phyloP scores from a whole-genome alignment of 2,797 vertebrate species.

The Lerista edwardsae region DNA sequence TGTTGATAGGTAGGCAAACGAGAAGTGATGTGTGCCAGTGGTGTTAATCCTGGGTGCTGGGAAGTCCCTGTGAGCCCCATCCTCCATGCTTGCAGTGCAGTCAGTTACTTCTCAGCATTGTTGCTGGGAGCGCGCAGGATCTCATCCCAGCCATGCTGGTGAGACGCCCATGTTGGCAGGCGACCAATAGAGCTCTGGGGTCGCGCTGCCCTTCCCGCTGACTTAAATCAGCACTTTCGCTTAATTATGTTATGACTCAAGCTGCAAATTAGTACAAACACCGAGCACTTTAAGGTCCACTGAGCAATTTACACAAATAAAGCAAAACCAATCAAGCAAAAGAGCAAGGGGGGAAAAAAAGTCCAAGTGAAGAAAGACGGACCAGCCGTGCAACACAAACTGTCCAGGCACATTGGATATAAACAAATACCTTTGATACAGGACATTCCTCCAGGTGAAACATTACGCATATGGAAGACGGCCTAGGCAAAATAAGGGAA shows the following conservation, averaged over 20 bases:
- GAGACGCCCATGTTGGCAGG: neutral
- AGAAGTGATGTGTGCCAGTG: neutral
- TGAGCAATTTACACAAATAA: slow-evolving; percentile 23
- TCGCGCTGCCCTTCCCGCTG: neutral
- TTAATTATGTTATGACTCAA: slow-evolving; percentile 27
- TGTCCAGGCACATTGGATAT: slow-evolving; percentile 36
- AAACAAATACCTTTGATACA: slow-evolving; percentile 22
- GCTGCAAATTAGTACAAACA: slow-evolving; percentile 45
- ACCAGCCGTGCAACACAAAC: neutral
- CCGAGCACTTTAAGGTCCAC: neutral
- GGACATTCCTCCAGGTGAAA: slow-evolving; percentile 47
- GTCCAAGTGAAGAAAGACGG: neutral
- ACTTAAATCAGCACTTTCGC: slow-evolving; percentile 17
- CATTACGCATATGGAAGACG: slow-evolving; percentile 48
- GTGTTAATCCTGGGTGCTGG: neutral
- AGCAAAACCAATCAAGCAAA: slow-evolving; percentile 30
- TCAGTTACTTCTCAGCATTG: neutral
- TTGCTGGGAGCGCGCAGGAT: neutral
- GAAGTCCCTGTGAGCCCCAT: neutral
- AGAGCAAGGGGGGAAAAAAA: neutral
- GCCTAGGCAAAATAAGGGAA: slow-evolving; percentile 53
- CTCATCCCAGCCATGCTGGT: neutral
- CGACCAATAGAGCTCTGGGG: neutral
- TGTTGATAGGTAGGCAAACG: too few species aligned
- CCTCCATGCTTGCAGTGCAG: neutral